Percentiles rank a stretch among this genome's conserved stretches.
phyloP scores from a whole-genome alignment of 2,888 invertebrate genomes.

The Tyria jacobaeae region DNA sequence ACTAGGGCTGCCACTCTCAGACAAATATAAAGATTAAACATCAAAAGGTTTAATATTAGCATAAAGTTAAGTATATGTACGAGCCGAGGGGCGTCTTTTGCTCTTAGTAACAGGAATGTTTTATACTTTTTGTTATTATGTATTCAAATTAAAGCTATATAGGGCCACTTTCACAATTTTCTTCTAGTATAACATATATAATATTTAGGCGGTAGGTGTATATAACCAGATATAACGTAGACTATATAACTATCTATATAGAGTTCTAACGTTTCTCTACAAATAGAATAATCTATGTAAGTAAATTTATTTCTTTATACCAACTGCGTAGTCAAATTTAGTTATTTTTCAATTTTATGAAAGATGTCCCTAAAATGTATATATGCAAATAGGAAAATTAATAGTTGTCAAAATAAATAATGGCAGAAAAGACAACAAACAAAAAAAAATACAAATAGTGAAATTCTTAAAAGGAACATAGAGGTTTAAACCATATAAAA shows the following conservation, averaged over 20 bases:
- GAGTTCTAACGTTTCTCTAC: slow-evolving; percentile 26
- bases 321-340: slow-evolving; percentile 31
- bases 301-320: slow-evolving; percentile 20
- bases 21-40: slow-evolving; percentile 58
- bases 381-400: slow-evolving; percentile 39
- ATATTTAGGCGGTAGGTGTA: slow-evolving; percentile 49
- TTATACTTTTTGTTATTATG: slow-evolving; percentile 40
- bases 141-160: slow-evolving; percentile 48
- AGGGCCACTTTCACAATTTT: slow-evolving; percentile 48
- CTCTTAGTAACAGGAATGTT: slow-evolving; percentile 58
- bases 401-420: slow-evolving; percentile 44
- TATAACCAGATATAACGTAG: slow-evolving; percentile 29
- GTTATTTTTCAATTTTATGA: slow-evolving; percentile 33
- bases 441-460: slow-evolving; percentile 43
- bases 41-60: slow-evolving; percentile 63
- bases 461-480: slow-evolving; percentile 59
- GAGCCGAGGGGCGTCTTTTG: slow-evolving; percentile 65
- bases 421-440: slow-evolving; percentile 52
- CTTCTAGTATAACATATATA: slow-evolving; percentile 28
- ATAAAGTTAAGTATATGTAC: slow-evolving; percentile 58
- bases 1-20: slow-evolving; percentile 69
- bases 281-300: slow-evolving; percentile 24
- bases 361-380: slow-evolving; percentile 45
- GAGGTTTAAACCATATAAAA: slow-evolving; percentile 31
- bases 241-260: slow-evolving; percentile 41